phyloP scores from a whole-genome alignment of 92 coral and sea anemone genomes.

The Nematostella vectensis region DNA sequence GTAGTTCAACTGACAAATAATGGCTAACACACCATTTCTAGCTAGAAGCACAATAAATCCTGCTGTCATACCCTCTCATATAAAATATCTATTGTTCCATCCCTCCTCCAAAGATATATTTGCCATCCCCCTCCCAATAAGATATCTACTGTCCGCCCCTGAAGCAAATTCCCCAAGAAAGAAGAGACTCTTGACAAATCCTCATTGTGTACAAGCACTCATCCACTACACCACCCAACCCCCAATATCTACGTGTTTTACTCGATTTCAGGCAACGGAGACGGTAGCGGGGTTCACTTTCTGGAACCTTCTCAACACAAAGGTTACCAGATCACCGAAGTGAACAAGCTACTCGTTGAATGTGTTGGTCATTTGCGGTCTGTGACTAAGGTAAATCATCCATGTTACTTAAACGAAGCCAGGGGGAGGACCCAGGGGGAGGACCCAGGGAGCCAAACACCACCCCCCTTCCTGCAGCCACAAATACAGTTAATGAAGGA shows the following conservation, averaged over 20 bases:
- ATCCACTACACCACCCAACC: too few relatives aligned
- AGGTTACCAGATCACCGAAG: slow-evolving; percentile 37
- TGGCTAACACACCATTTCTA: too few relatives aligned
- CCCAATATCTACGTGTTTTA: too few relatives aligned
- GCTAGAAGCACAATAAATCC: too few relatives aligned
- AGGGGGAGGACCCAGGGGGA: neutral
- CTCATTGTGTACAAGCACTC: too few relatives aligned
- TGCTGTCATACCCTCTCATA: too few relatives aligned
- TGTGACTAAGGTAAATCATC: slow-evolving; percentile 38
- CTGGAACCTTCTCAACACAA: slow-evolving; percentile 43
- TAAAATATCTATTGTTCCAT: too few relatives aligned
- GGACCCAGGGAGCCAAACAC: too few relatives aligned
- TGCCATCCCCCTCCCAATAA: neutral
- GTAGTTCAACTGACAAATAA: too few relatives aligned
- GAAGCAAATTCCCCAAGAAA: too few relatives aligned
- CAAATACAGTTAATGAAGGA: neutral
- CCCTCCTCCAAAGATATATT: too few relatives aligned
- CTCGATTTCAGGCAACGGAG: slow-evolving; percentile 62
- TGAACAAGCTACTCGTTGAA: slow-evolving; percentile 34
- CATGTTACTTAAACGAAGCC: neutral
- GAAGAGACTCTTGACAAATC: too few relatives aligned
- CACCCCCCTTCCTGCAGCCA: neutral
- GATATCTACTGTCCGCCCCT: neutral
- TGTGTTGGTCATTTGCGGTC: slow-evolving; percentile 31
- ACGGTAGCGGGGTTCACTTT: slow-evolving; percentile 68